Percentiles rank a stretch among this genome's conserved stretches.
Evolutionary conservation across 2,888 invertebrate species (phyloP).

Genomic region (Lasius platythorax): DNA sequence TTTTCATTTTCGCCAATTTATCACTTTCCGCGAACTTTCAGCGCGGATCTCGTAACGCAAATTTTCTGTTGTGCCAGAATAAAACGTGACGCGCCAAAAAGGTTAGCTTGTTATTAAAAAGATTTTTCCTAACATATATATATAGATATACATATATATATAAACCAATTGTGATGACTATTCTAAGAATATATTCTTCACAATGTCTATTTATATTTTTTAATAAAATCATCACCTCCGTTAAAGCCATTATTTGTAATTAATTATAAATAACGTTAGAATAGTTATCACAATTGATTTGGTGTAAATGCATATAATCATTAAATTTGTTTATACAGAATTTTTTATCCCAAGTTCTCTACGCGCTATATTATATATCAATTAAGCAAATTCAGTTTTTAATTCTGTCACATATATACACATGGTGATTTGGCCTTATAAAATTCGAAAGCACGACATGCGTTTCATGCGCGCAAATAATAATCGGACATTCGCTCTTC

Average conservation of each 20-base stretch:
- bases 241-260: background rate
- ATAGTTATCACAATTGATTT: background rate
- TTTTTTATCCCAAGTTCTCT: background rate
- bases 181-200: too few relatives aligned
- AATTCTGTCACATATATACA: background rate
- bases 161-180: too few relatives aligned
- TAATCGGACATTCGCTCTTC: constrained; percentile 66
- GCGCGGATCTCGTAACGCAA: constrained; percentile 71
- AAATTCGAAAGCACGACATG: constrained; percentile 47
- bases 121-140: background rate
- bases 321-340: background rate
- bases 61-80: constrained; percentile 45
- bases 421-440: background rate
- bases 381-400: constrained; percentile 8
- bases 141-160: too few relatives aligned
- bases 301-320: background rate
- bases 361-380: background rate
- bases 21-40: constrained; percentile 75
- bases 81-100: background rate
- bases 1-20: constrained; percentile 78
- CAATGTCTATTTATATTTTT: background rate
- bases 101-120: background rate
- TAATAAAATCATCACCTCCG: background rate
- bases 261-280: background rate
- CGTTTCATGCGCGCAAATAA: constrained; percentile 70